Base-by-base conservation (phyloP, 2,797 vertebrate genomes). In the Peromyscus aztecus region DNA sequence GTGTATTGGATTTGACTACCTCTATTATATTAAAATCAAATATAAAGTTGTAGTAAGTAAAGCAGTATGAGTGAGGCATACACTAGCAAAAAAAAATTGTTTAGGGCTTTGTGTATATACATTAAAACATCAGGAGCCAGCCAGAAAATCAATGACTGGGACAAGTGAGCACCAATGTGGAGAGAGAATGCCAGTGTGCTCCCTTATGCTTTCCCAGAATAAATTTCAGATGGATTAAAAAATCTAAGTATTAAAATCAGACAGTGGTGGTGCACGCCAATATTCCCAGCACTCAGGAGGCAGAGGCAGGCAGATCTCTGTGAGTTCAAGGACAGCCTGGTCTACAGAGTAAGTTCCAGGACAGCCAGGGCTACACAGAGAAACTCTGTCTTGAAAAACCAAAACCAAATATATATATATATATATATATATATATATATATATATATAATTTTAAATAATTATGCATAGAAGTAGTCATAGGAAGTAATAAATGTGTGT, bases 181-280 rank as follows among this genome's bases (percentile, higher is more conserved):
- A 4, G 12, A 23, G 46, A 80, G 21, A 49, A 49, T 43, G 29
- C 9, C 29, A n/a, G 75, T 63, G 4, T 17, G 52, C 13, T 82
- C 65, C 75, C 14, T 95, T 31, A 63, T 24, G 16, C 24, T 89
- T 55, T 55, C 16, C 16, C 55, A 55, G 55, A 55, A 55, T 55
- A 55, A 55, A 55, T 55, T 89, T 91, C 87, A 91, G 21, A 61
- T 12, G 23, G 21, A 86, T 89, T 46, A n/a, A 82, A 93, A 90
- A 52, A 76, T 55, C n/a, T 85, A 85, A 91, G 8, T 63, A 37
- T 23, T 91, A 59, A 91, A 69, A 71, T 17, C 4, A 5, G 31
- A 29, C 31, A 67, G 65, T 16, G 13, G 65, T 67, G 31, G 65
- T 67, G 31, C 5, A 34, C 0, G 13, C 65, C 65, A 67, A 67